A percentile compares a stretch with the other conserved stretches of the same genome.
Evolutionary conservation across 2,113 vertebrate species (phyloP).

Genomic region (Onychostoma macrolepis): DNA sequence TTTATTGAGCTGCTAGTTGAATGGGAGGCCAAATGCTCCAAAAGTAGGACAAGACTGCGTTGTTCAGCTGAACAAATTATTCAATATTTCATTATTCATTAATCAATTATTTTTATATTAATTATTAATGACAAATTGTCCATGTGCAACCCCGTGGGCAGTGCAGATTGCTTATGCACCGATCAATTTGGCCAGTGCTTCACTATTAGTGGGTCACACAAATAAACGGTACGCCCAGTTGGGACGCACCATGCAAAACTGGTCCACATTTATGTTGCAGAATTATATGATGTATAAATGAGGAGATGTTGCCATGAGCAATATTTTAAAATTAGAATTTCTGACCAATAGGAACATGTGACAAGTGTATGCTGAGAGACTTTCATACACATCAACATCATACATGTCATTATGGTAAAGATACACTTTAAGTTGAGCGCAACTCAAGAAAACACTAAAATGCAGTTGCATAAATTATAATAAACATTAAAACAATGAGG

Average conservation of each 20-base stretch:
- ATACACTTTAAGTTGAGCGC: not conserved
- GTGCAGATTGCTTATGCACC: not conserved
- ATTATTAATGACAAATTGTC: slow-evolving; percentile 10
- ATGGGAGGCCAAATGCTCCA: not conserved
- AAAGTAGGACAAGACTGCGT: not conserved
- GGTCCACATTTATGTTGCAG: slow-evolving; percentile 2
- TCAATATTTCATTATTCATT: slow-evolving; percentile 22
- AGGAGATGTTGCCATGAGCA: not conserved
- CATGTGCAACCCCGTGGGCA: not conserved
- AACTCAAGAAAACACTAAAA: not conserved
- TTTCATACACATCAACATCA: not conserved
- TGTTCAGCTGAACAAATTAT: slow-evolving; percentile 11
- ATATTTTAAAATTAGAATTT: not conserved
- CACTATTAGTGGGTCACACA: not conserved
- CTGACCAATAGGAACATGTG: not conserved
- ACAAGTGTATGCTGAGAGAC: not conserved
- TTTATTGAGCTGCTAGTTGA: not conserved
- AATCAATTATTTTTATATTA: slow-evolving; percentile 4
- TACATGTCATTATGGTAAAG: not conserved
- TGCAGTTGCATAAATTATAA: not conserved
- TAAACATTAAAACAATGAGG: not conserved
- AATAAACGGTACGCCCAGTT: not conserved
- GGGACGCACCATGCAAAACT: not conserved
- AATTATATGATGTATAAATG: not conserved
- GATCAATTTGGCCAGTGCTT: not conserved